phyloP scores from a whole-genome alignment of 2,797 vertebrate genomes.

The Steatocranus sp. region DNA sequence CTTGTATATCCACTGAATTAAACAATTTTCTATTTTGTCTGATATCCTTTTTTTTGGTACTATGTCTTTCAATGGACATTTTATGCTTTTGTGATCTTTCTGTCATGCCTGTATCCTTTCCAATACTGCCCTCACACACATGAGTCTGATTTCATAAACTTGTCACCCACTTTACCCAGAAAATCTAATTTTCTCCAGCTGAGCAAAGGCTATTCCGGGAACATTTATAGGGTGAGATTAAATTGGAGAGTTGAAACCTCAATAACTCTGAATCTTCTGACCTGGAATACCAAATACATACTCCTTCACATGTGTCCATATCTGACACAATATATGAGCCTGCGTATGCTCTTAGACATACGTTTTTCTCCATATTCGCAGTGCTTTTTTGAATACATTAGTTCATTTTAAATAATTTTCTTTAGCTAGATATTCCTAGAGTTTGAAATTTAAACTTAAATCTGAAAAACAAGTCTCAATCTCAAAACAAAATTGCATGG shows the following conservation, averaged over 20 bases:
- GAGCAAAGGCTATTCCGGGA: slow-evolving; percentile 63
- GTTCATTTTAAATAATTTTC: background rate
- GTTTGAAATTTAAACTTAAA: background rate
- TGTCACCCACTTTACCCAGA: slow-evolving; percentile 59
- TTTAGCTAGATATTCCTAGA: background rate
- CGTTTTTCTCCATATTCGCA: background rate
- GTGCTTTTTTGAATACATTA: background rate
- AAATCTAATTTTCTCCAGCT: slow-evolving; percentile 73
- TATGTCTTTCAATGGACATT: background rate
- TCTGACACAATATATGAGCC: background rate
- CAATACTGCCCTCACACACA: background rate
- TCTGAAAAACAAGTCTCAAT: background rate
- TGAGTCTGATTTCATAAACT: slow-evolving; percentile 60
- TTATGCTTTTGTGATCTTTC: slow-evolving; percentile 3
- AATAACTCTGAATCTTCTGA: slow-evolving; percentile 33
- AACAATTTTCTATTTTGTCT: background rate
- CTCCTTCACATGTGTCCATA: background rate
- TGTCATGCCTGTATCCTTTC: slow-evolving; percentile 12
- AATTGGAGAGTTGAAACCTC: slow-evolving; percentile 54
- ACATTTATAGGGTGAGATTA: slow-evolving; percentile 62
- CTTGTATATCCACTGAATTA: background rate
- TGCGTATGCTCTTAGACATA: background rate
- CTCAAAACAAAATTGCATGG: background rate
- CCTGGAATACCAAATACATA: slow-evolving; percentile 2
- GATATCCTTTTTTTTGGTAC: background rate